Conservation (phyloP, 2,888 invertebrate species). For the Pristionchus entomophagus region DNA sequence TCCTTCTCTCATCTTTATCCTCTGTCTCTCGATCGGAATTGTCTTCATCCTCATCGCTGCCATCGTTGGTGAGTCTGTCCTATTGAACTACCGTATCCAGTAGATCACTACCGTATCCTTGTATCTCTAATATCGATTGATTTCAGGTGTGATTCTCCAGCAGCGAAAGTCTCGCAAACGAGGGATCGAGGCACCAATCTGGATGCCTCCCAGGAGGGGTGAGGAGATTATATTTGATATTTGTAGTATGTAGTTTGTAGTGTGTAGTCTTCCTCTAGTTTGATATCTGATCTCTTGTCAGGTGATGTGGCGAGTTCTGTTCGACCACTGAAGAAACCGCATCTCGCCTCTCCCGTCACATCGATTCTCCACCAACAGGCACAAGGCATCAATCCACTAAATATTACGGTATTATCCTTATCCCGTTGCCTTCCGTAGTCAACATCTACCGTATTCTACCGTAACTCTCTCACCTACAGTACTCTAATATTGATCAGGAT, state of each 20-base stretch:
- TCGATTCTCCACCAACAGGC: background rate
- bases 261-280: background rate
- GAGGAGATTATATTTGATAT: background rate
- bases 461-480: no score
- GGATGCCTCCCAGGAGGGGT: background rate
- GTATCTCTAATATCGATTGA: background rate
- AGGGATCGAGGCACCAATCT: background rate
- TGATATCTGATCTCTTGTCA: constrained; percentile 2
- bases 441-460: no score
- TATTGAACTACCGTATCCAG: no score
- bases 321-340: background rate
- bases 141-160: background rate
- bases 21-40: background rate
- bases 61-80: background rate
- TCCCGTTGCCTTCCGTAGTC: no score
- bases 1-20: no score
- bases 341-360: background rate
- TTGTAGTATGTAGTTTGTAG: background rate
- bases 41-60: background rate
- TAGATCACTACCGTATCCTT: background rate
- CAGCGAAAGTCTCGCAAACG: background rate
- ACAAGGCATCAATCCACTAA: background rate
- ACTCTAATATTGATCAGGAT: no score
- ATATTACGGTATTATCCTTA: background rate
- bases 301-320: background rate